Conservation (phyloP, 2,888 invertebrate species). For the Rambutsinella grinnellia region DNA sequence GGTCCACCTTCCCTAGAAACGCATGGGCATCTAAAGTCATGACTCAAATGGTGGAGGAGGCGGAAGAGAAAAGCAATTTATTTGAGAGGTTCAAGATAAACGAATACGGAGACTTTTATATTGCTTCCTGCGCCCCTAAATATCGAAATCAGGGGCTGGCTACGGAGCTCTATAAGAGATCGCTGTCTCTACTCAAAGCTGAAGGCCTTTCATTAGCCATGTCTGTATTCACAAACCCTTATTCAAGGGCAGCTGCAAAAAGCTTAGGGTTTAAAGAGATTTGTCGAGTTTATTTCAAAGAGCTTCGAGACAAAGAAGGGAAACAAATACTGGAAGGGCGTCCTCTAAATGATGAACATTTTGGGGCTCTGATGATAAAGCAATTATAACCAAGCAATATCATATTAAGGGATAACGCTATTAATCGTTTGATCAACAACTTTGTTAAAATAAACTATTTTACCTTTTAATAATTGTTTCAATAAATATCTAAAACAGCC, state of each 20-base stretch:
- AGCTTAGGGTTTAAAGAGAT: conserved; percentile 37
- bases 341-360: background rate
- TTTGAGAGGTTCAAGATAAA: conserved; percentile 7
- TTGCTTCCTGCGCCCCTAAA: conserved; percentile 29
- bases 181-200: conserved; percentile 25
- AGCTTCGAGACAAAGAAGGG: conserved; percentile 36
- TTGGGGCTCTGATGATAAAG: conserved; percentile 5
- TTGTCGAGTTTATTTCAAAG: conserved; percentile 7
- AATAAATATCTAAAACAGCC: no score
- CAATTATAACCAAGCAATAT: no score
- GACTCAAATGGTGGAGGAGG: background rate
- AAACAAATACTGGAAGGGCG: conserved; percentile 4
- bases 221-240: conserved; percentile 45
- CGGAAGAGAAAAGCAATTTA: conserved; percentile 10
- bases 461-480: no score
- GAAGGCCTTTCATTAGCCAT: conserved; percentile 46
- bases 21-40: conserved; percentile 1
- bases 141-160: conserved; percentile 34
- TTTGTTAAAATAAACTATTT: no score
- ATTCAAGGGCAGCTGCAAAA: conserved; percentile 31
- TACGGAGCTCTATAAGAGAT: conserved; percentile 29
- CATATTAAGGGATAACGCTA: no score
- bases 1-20: background rate
- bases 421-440: no score
- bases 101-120: conserved; percentile 30